phyloP scores from a whole-genome alignment of 2,888 invertebrate species.

The Agrotis clavis region DNA sequence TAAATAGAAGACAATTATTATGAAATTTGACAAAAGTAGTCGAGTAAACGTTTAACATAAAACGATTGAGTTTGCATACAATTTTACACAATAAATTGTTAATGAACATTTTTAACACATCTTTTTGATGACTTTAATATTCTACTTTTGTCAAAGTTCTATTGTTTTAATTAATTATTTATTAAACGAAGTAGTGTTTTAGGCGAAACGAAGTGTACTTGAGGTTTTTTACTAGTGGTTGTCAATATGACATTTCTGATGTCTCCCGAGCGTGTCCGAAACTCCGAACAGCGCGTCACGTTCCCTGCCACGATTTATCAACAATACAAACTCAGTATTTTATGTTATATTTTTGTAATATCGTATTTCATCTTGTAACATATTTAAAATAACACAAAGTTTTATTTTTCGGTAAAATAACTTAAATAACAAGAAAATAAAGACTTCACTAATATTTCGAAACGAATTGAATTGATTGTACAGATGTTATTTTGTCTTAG shows the following conservation, averaged over 20 bases:
- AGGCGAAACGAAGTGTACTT: constrained; percentile 78
- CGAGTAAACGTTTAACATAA: constrained; percentile 57
- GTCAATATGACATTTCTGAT: constrained; percentile 44
- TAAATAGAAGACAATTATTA: constrained; percentile 84
- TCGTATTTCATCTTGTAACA: constrained; percentile 66
- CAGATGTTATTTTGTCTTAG: constrained; percentile 69
- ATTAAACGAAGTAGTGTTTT: constrained; percentile 73
- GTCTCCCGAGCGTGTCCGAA: constrained; percentile 18
- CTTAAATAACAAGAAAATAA: constrained; percentile 56
- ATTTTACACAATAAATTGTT: constrained; percentile 70
- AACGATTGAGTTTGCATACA: constrained; percentile 62
- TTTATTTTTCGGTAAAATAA: constrained; percentile 72
- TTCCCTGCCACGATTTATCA: constrained; percentile 31
- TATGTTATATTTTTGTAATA: constrained; percentile 77
- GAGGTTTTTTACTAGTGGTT: constrained; percentile 72
- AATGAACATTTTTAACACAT: constrained; percentile 66
- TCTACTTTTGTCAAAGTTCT: constrained; percentile 84
- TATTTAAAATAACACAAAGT: constrained; percentile 69
- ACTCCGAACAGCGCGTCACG: constrained; percentile 12
- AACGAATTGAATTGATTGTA: constrained; percentile 66
- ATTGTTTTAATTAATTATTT: constrained; percentile 76
- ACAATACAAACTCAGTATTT: constrained; percentile 53
- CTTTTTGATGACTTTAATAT: constrained; percentile 72
- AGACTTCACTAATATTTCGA: constrained; percentile 61
- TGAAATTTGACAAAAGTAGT: constrained; percentile 83